A percentile compares a stretch with the other conserved stretches of the same genome.
Evolutionary conservation across 2,888 invertebrate species (phyloP).

Genomic region (Acanthococcus lagerstroemiae): DNA sequence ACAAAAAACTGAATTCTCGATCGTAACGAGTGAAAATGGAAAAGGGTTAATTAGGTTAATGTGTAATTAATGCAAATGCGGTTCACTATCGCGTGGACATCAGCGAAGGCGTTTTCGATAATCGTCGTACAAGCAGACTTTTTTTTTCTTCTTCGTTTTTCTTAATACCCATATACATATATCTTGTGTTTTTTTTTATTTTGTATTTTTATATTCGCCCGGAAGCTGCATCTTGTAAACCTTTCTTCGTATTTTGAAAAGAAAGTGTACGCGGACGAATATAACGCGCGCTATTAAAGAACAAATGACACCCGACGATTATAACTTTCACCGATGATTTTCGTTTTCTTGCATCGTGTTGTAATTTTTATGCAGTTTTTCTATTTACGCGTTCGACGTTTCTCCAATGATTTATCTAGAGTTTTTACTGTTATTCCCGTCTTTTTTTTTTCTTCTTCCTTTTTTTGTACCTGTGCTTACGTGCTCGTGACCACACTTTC

Average conservation of each 20-base stretch:
- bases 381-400: slow-evolving; percentile 2
- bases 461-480: too few relatives aligned
- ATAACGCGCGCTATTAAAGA: slow-evolving; percentile 2
- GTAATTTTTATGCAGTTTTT: slow-evolving; percentile 14
- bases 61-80: too few relatives aligned
- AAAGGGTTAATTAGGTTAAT: too few relatives aligned
- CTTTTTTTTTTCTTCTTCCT: not conserved
- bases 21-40: too few relatives aligned
- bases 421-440: too few relatives aligned
- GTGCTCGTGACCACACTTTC: too few relatives aligned
- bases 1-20: too few relatives aligned
- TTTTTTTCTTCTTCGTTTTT: too few relatives aligned
- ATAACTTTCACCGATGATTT: slow-evolving; percentile 28
- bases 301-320: slow-evolving; percentile 20
- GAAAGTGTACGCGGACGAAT: slow-evolving; percentile 3
- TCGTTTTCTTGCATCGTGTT: slow-evolving; percentile 12
- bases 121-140: too few relatives aligned
- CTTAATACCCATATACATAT: too few relatives aligned
- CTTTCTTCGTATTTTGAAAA: slow-evolving; percentile 23
- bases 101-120: too few relatives aligned
- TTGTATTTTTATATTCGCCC: slow-evolving; percentile 6
- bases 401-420: slow-evolving; percentile 10
- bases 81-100: too few relatives aligned
- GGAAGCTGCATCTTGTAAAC: not conserved
- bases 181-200: not conserved